These are phyloP conservation scores for Dromiciops gliroides DNA, from an alignment of 2,113 vertebrate species.

Conservation along the genomic window DNA sequence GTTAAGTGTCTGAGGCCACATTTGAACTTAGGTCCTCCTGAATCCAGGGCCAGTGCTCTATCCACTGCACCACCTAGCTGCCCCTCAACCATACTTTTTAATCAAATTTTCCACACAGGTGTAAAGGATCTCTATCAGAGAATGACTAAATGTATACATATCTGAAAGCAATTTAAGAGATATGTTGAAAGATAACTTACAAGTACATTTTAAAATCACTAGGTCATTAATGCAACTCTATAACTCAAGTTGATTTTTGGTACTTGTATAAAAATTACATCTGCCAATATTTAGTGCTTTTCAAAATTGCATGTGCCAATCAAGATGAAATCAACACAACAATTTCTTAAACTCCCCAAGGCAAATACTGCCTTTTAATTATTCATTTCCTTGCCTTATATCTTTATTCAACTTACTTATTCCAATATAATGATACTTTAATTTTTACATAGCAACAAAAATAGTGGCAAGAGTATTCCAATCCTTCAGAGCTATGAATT, in stretches of 20 bases:
- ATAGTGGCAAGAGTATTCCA: not conserved
- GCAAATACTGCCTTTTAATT: not conserved
- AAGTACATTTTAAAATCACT: not conserved
- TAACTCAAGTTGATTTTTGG: not conserved
- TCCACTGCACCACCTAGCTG: too few species aligned
- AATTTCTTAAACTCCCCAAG: not conserved
- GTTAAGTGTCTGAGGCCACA: too few species aligned
- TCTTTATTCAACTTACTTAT: not conserved
- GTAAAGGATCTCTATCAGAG: not conserved
- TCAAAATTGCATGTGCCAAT: not conserved
- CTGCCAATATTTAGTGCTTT: not conserved
- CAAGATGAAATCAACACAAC: not conserved
- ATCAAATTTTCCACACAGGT: not conserved
- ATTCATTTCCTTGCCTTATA: not conserved
- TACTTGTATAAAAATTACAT: slow-evolving; percentile 1
- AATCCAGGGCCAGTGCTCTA: too few species aligned
- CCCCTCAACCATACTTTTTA: too few species aligned
- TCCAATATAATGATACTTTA: not conserved
- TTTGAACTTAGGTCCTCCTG: too few species aligned
- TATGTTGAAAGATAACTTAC: not conserved
- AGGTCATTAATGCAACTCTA: not conserved
- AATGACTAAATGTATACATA: not conserved
- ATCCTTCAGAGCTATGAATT: not conserved
- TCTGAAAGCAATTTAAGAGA: not conserved
- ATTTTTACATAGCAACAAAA: not conserved